Percentiles rank a stretch among this genome's conserved stretches.
These are phyloP conservation scores for Myzus persicae DNA, from an alignment of 1,140 invertebrate genomes.

Conservation along the genomic window DNA sequence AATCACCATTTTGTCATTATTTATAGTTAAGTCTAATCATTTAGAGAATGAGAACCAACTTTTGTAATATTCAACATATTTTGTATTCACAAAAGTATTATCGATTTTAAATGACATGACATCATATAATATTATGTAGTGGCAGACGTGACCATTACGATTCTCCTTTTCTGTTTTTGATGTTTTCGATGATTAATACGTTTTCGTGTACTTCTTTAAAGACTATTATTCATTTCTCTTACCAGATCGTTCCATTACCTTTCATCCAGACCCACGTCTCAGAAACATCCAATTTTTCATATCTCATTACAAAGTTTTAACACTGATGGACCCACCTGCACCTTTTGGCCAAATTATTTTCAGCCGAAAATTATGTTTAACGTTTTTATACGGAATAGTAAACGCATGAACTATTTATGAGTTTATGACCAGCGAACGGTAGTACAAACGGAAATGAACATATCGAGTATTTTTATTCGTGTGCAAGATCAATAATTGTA, in stretches of 20 bases:
- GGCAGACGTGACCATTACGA: not conserved
- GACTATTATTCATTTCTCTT: conserved; percentile 15
- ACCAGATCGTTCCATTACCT: not conserved
- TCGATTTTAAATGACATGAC: not conserved
- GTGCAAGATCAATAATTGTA: too few species aligned
- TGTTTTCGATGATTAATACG: conserved; percentile 9
- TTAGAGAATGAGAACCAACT: not conserved
- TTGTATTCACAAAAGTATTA: not conserved
- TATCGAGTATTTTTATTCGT: not conserved
- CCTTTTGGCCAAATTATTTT: not conserved
- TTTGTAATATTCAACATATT: not conserved
- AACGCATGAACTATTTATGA: not conserved
- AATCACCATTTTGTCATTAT: not conserved
- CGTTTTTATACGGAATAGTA: not conserved
- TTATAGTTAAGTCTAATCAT: not conserved
- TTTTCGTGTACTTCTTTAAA: not conserved
- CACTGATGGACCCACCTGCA: not conserved
- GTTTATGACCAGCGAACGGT: not conserved
- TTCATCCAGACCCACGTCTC: not conserved
- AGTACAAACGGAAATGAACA: not conserved
- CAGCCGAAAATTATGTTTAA: not conserved
- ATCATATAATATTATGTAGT: not conserved
- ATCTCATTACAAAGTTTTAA: conserved; percentile 25
- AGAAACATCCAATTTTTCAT: conserved; percentile 26
- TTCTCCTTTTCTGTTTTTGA: conserved; percentile 1